Percentiles rank a stretch among this genome's conserved stretches.
Evolutionary conservation across 2,797 vertebrate species (phyloP).

Genomic region (Tragopan temminckii): DNA sequence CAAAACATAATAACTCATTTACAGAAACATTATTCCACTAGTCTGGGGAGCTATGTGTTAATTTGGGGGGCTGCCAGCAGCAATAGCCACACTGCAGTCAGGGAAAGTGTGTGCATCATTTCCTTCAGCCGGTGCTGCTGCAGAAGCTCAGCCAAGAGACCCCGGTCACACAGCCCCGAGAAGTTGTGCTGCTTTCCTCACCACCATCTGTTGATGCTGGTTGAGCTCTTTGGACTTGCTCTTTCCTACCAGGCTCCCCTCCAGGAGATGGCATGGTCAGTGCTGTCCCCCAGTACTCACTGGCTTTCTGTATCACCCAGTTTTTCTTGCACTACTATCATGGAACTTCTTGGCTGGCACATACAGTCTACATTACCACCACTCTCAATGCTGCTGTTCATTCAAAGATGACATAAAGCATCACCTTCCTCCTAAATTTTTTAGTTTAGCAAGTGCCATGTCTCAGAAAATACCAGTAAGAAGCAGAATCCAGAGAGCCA

Average conservation of each 20-base stretch:
- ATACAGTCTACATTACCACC: not conserved
- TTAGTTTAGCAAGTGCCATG: not conserved
- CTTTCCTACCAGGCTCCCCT: not conserved
- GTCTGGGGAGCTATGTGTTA: not conserved
- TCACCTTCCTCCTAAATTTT: not conserved
- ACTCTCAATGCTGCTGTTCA: not conserved
- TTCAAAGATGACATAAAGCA: not conserved
- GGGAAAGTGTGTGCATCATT: not conserved
- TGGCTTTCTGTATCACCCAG: not conserved
- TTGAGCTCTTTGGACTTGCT: not conserved
- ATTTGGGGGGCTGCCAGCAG: not conserved
- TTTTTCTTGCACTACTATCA: not conserved
- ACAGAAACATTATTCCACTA: not conserved
- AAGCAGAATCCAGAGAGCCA: not conserved
- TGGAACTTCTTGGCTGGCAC: not conserved
- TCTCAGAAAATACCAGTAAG: not conserved
- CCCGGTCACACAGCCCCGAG: not conserved
- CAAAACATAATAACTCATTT: not conserved
- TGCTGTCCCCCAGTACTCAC: not conserved
- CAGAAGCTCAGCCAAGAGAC: not conserved
- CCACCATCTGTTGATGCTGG: rapidly evolving
- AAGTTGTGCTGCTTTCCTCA: not conserved
- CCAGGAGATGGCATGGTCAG: not conserved
- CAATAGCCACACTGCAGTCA: not conserved
- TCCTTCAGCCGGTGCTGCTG: not conserved